Evolutionary conservation across 2,797 vertebrate species (phyloP).

Genomic region (Lateolabrax maculatus): DNA sequence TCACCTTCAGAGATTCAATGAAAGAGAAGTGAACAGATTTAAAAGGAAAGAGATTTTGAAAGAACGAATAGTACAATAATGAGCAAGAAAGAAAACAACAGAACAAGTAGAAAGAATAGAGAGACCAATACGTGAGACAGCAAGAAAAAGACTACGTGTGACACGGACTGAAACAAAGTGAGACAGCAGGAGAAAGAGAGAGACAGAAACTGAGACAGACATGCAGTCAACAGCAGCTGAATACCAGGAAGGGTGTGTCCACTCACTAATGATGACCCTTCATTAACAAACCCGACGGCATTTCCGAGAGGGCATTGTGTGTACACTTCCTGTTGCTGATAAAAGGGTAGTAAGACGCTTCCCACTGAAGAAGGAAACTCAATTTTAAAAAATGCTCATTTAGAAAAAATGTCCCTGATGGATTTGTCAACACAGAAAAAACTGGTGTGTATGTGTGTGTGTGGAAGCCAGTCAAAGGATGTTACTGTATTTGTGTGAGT

Average conservation of each 20-base stretch:
- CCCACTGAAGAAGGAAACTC: conserved; percentile 37
- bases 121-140: background rate
- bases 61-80: background rate
- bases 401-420: conserved; percentile 34
- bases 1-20: conserved; percentile 35
- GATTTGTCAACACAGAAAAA: conserved; percentile 38
- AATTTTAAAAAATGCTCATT: conserved; percentile 58
- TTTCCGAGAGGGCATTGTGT: conserved; percentile 83
- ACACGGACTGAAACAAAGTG: background rate
- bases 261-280: conserved; percentile 67
- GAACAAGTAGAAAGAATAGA: background rate
- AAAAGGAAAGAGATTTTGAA: background rate
- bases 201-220: conserved; percentile 12
- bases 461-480: conserved; percentile 1
- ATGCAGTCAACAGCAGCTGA: conserved; percentile 51
- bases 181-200: conserved; percentile 15
- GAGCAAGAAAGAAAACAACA: background rate
- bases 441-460: background rate
- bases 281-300: conserved; percentile 57
- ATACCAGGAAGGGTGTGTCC: conserved; percentile 82
- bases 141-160: background rate
- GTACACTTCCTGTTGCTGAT: conserved; percentile 81
- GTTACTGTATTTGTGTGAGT: conserved; percentile 8
- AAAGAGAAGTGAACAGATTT: conserved; percentile 7
- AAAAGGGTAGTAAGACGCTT: conserved; percentile 43